Evolutionary conservation across 2,888 invertebrate species (phyloP).

Genomic region (Holacanthella duospinosa): DNA sequence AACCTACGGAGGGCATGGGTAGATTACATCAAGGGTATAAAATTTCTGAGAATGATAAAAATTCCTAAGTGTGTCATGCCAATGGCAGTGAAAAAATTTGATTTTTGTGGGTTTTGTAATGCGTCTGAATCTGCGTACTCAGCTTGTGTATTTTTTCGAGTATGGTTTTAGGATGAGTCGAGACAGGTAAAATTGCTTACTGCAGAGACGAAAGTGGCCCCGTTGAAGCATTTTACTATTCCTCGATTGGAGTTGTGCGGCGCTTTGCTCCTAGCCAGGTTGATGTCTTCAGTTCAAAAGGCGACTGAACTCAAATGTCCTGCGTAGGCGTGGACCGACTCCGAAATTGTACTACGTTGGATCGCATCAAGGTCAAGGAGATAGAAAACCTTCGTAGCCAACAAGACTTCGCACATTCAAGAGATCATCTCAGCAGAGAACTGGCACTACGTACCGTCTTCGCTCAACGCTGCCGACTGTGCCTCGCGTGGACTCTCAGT

Average conservation of each 20-base stretch:
- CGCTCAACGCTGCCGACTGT: slow-evolving; percentile 9
- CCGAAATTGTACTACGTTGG: slow-evolving; percentile 23
- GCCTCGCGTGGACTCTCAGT: slow-evolving; percentile 10
- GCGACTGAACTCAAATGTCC: background rate
- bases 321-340: slow-evolving; percentile 11
- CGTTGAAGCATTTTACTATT: background rate
- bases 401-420: slow-evolving; percentile 24
- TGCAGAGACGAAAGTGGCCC: slow-evolving; percentile 1
- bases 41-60: background rate
- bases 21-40: background rate
- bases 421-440: background rate
- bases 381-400: slow-evolving; percentile 30
- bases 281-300: background rate
- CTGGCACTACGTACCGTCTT: slow-evolving; percentile 11
- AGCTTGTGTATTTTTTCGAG: slow-evolving; percentile 32
- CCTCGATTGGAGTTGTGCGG: slow-evolving; percentile 5
- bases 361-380: slow-evolving; percentile 11
- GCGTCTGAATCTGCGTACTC: slow-evolving; percentile 31
- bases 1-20: slow-evolving; percentile 17
- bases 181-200: background rate
- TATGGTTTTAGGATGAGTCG: slow-evolving; percentile 5
- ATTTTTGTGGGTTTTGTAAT: slow-evolving; percentile 37
- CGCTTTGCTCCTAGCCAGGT: background rate
- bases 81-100: background rate
- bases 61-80: slow-evolving; percentile 4